Conservation (phyloP, 1,140 invertebrate genomes). For the Bathynomus jamesi region DNA sequence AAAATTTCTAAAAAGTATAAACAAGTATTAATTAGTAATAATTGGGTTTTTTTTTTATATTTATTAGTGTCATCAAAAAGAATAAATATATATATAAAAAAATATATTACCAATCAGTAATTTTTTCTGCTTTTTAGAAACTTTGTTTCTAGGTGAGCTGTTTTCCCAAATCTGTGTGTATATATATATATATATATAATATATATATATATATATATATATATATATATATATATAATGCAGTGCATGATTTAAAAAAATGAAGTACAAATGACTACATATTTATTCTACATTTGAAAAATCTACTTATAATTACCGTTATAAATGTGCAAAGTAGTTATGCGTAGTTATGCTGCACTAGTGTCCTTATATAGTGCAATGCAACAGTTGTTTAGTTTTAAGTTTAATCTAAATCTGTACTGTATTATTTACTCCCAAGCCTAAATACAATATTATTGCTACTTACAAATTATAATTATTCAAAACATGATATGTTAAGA, state of each 20-base stretch:
- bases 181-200: slow-evolving; percentile 12
- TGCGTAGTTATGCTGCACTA: not conserved
- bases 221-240: slow-evolving; percentile 2
- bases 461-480: not conserved
- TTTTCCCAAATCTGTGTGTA: slow-evolving; percentile 3
- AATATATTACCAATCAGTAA: no score
- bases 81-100: no score
- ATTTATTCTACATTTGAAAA: not conserved
- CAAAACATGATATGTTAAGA: not conserved
- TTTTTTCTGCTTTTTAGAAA: no score
- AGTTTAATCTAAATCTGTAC: not conserved
- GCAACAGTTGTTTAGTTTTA: not conserved
- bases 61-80: no score
- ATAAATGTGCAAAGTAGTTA: slow-evolving; percentile 1
- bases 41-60: no score
- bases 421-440: not conserved
- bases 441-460: not conserved
- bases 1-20: no score
- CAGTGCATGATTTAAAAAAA: not conserved
- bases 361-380: not conserved
- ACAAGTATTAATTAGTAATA: no score
- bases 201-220: not conserved
- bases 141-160: no score
- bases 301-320: slow-evolving; percentile 4
- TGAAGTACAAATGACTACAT: not conserved